These are phyloP conservation scores for Thryonomys swinderianus DNA, from an alignment of 2,113 vertebrate species.

Conservation along the genomic window DNA sequence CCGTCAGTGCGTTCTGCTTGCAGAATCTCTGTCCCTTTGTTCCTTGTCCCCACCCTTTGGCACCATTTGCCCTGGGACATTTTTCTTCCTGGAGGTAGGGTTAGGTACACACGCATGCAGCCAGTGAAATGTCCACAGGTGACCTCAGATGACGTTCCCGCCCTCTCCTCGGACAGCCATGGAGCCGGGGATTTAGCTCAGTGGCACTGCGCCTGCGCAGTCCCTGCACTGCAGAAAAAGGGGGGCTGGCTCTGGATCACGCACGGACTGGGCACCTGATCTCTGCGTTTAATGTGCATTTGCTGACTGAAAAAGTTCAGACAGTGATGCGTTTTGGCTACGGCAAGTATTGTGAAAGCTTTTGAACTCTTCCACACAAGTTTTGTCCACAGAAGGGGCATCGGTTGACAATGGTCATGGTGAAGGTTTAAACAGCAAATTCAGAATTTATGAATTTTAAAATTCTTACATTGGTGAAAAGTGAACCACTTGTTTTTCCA, in stretches of 20 bases:
- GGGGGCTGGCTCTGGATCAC: not conserved
- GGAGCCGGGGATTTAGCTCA: too few relatives aligned
- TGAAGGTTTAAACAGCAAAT: not conserved
- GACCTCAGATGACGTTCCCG: fast-evolving
- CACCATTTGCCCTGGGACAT: conserved; percentile 57
- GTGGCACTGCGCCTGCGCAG: too few relatives aligned
- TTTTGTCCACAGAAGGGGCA: not conserved
- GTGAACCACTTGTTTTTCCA: not conserved
- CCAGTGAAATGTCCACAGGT: conserved; percentile 49
- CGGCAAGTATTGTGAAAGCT: not conserved
- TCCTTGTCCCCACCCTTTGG: conserved; percentile 75
- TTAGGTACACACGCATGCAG: not conserved
- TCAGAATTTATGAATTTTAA: not conserved
- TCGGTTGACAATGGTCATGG: fast-evolving
- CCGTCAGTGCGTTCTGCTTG: conserved; percentile 70
- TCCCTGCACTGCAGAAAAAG: not conserved
- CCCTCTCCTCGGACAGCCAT: not conserved
- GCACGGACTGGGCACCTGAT: not conserved
- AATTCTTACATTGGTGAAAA: not conserved
- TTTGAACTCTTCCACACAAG: not conserved
- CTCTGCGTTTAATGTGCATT: not conserved
- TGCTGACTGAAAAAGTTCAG: not conserved
- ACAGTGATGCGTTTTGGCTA: not conserved
- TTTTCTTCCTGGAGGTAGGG: conserved; percentile 43
- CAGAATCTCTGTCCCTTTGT: conserved; percentile 73